Evolutionary conservation across 2,113 vertebrate genomes (phyloP), one percentile per base, ranked within the genome.

Genomic region (Cololabis saira): DNA sequence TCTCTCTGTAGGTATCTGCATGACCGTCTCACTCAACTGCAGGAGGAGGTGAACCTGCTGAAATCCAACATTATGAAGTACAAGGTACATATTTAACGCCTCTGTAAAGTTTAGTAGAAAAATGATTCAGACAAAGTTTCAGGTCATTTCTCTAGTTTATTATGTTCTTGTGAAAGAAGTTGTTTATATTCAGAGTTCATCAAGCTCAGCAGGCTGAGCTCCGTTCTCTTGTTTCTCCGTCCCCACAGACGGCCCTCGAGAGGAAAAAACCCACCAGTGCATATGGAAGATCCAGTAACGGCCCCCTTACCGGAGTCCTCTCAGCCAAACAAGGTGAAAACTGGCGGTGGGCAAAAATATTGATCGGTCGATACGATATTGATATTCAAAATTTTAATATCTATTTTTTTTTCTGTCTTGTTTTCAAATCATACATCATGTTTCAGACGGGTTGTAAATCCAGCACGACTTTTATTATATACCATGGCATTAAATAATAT

Each of bases 311-410:
- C 8, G 98, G 98, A 49, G 94, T 99, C 52, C 94, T 99, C 54
- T 98, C 96, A 63, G 95, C 97, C 61, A 97, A 97, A 82, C 96
- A 98, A 97, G 96, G 98, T 99, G 83, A 75, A n/a, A n/a, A n/a
- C n/a, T n/a, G n/a, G n/a, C n/a, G n/a, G n/a, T n/a, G n/a, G n/a
- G n/a, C n/a, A n/a, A n/a, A n/a, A n/a, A n/a, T n/a, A n/a, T n/a
- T n/a, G n/a, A n/a, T n/a, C n/a, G n/a, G n/a, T n/a, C n/a, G n/a
- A n/a, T n/a, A n/a, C n/a, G n/a, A n/a, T n/a, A n/a, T n/a, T n/a
- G n/a, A n/a, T n/a, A n/a, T n/a, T n/a, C n/a, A n/a, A n/a, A n/a
- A n/a, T n/a, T n/a, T n/a, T n/a, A n/a, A n/a, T n/a, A n/a, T n/a
- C n/a, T n/a, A n/a, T n/a, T n/a, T n/a, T n/a, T n/a, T n/a, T n/a